Conservation (phyloP, 2,797 vertebrate genomes). For the Novumbra hubbsi region DNA sequence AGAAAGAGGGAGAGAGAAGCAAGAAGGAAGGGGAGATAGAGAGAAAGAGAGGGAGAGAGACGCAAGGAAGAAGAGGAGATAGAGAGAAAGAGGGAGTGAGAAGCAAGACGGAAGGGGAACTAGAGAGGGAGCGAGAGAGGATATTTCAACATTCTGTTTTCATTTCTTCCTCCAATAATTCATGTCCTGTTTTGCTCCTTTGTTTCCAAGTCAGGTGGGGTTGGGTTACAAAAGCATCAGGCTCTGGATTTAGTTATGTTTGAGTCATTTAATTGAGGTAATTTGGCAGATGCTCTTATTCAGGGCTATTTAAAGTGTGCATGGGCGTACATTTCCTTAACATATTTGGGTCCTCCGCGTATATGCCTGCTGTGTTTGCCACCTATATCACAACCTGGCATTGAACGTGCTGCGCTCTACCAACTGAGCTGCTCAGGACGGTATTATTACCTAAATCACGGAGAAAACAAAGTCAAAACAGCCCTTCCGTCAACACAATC, state of each 20-base stretch:
- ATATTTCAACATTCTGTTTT: slow-evolving; percentile 23
- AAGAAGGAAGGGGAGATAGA: slow-evolving; percentile 20
- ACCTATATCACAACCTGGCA: too few species aligned
- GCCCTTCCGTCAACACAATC: not conserved
- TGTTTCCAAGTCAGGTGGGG: slow-evolving; percentile 22
- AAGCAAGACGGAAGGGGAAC: too few species aligned
- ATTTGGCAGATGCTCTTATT: too few species aligned
- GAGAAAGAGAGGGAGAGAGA: not conserved
- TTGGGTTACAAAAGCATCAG: slow-evolving; percentile 11
- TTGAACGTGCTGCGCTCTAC: too few species aligned
- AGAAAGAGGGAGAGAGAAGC: too few species aligned
- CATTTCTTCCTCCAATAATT: slow-evolving; percentile 1
- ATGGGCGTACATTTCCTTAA: too few species aligned
- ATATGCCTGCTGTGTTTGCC: too few species aligned
- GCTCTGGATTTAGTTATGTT: not conserved
- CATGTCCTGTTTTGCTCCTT: not conserved
- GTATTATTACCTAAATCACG: not conserved
- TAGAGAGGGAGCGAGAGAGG: too few species aligned
- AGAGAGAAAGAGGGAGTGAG: not conserved
- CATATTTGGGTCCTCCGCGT: too few species aligned
- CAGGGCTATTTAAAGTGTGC: too few species aligned
- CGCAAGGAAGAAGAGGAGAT: slow-evolving; percentile 16
- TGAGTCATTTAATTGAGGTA: not conserved
- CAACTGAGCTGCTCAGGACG: not conserved
- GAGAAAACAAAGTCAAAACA: not conserved